phyloP scores from a whole-genome alignment of 2,797 vertebrate genomes.

The Galaxias olidus region DNA sequence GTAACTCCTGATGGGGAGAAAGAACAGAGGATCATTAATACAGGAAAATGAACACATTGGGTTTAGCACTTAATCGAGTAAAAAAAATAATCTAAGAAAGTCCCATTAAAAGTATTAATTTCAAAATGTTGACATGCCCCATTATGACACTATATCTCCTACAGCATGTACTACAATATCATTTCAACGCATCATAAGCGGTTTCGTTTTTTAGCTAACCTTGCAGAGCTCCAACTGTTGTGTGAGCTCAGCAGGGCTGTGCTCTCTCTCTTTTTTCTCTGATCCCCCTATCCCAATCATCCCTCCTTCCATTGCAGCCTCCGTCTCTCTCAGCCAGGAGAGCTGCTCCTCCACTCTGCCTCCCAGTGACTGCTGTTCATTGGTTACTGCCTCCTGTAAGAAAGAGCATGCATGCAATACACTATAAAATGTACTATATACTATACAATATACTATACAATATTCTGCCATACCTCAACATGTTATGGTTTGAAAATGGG shows the following conservation, averaged over 20 bases:
- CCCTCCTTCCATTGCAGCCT: constrained; percentile 59
- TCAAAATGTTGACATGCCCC: no score
- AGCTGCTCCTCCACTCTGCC: constrained; percentile 62
- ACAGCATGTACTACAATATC: no score
- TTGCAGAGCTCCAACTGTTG: constrained; percentile 73
- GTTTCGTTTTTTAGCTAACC: constrained; percentile 60
- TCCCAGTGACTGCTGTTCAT: constrained; percentile 76
- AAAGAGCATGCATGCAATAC: constrained; percentile 11
- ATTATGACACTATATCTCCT: no score
- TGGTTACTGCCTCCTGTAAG: constrained; percentile 69
- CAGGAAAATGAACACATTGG: background rate
- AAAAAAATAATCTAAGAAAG: no score
- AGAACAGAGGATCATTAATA: background rate
- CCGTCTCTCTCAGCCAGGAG: constrained; percentile 66
- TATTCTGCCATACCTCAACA: no score
- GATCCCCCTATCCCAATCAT: constrained; percentile 49
- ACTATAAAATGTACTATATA: background rate
- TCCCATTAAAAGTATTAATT: no score
- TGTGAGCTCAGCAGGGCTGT: constrained; percentile 50
- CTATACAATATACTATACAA: background rate
- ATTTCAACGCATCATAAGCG: no score
- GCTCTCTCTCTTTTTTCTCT: constrained; percentile 34
- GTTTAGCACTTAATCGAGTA: no score
- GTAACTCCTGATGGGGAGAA: constrained; percentile 77
- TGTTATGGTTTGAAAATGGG: no score